Evolutionary conservation across 1,140 invertebrate species (phyloP).

Genomic region (Agraylea sexmaculata): DNA sequence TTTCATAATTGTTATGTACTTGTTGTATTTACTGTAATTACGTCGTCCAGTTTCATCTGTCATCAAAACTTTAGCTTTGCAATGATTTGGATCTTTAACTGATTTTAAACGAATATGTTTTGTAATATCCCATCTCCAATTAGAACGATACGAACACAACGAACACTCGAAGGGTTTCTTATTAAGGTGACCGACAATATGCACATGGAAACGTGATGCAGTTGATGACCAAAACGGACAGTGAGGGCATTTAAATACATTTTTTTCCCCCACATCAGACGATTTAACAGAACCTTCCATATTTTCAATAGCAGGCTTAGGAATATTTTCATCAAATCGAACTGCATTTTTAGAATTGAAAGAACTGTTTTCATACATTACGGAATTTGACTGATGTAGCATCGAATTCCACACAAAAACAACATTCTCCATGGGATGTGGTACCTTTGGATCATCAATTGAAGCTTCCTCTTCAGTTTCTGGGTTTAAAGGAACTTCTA

Average conservation of each 20-base stretch:
- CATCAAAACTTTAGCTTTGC: constrained; percentile 68
- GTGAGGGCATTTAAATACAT: constrained; percentile 81
- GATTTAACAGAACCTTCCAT: too few relatives aligned
- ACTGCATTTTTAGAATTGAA: background rate
- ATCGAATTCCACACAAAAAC: constrained; percentile 64
- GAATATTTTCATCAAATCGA: too few relatives aligned
- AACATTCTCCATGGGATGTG: constrained; percentile 61
- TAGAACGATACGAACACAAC: constrained; percentile 81
- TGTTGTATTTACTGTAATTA: constrained; percentile 88
- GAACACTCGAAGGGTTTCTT: constrained; percentile 93
- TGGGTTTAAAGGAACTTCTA: constrained; percentile 13
- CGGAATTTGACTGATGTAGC: constrained; percentile 25
- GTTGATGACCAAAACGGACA: constrained; percentile 83
- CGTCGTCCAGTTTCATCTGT: constrained; percentile 82
- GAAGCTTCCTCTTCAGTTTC: constrained; percentile 22
- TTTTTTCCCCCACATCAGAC: too few relatives aligned
- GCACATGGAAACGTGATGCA: constrained; percentile 84
- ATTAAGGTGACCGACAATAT: constrained; percentile 84
- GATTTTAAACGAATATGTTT: constrained; percentile 89
- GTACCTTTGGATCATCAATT: constrained; percentile 30
- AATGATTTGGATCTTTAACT: constrained; percentile 66
- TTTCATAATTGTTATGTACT: constrained; percentile 65
- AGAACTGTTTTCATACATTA: constrained; percentile 10
- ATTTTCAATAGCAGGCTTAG: too few relatives aligned
- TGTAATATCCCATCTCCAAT: constrained; percentile 93